These are phyloP conservation scores for Lysandra bellargus DNA, from an alignment of 2,888 invertebrate species.

Conservation along the genomic window DNA sequence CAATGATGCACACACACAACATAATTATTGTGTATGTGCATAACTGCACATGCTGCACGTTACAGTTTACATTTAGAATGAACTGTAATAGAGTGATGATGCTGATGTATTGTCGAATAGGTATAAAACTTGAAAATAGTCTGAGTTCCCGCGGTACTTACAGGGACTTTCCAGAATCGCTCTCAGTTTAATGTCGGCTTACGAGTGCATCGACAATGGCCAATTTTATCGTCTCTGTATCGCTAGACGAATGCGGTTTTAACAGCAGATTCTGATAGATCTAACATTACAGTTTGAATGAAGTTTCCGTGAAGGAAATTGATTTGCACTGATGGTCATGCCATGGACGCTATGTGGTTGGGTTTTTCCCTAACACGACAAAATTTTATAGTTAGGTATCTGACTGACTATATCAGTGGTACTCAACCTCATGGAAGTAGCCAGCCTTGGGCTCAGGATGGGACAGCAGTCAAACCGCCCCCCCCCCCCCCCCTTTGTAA, in stretches of 20 bases:
- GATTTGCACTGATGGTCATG: not conserved
- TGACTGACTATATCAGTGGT: no score
- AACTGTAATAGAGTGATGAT: not conserved
- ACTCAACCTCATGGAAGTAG: no score
- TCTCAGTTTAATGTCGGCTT: constrained; percentile 67
- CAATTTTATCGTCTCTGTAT: constrained; percentile 53
- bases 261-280: not conserved
- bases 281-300: not conserved
- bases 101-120: not conserved
- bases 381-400: no score
- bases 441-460: no score
- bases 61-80: no score
- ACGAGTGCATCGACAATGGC: constrained; percentile 68
- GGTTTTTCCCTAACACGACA: no score
- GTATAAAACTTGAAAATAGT: constrained; percentile 27
- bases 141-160: constrained; percentile 46
- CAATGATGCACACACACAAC: no score
- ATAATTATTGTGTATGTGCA: no score
- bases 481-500: no score
- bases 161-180: constrained; percentile 66
- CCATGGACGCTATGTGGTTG: no score
- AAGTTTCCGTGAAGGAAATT: not conserved
- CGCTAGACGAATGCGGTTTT: constrained; percentile 1
- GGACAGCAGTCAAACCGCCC: no score
- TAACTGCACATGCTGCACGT: no score